Evolutionary conservation across 2,888 invertebrate genomes (phyloP).

Genomic region (Drosophila anceps): DNA sequence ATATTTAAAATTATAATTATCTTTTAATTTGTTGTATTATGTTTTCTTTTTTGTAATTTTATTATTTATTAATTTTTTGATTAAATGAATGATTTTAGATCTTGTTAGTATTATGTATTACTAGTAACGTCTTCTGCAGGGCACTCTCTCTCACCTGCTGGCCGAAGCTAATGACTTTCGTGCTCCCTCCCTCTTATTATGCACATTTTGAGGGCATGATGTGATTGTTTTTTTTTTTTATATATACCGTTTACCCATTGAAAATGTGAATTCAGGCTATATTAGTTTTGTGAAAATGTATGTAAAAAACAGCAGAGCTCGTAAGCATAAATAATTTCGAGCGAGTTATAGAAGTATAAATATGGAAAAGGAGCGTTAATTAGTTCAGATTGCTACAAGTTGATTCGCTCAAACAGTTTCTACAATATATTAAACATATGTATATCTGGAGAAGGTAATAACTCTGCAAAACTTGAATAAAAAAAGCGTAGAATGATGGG

Average conservation of each 20-base stretch:
- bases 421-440: no score
- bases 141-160: conserved; percentile 3
- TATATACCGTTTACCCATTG: background rate
- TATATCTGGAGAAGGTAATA: no score
- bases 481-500: background rate
- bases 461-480: no score
- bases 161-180: conserved; percentile 8
- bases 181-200: conserved; percentile 14
- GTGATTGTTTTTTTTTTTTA: background rate
- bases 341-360: no score
- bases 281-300: background rate
- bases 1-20: no score
- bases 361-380: no score
- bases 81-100: no score
- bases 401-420: no score
- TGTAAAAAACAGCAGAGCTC: background rate
- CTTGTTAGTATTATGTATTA: no score
- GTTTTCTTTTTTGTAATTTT: background rate
- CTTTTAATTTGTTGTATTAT: background rate
- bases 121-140: conserved; percentile 4
- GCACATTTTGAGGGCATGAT: background rate
- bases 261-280: background rate
- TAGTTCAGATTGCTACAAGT: no score
- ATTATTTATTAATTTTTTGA: background rate
- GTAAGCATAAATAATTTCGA: no score